These are phyloP conservation scores for Lathamus discolor DNA, from an alignment of 2,113 vertebrate species.

Conservation along the genomic window DNA sequence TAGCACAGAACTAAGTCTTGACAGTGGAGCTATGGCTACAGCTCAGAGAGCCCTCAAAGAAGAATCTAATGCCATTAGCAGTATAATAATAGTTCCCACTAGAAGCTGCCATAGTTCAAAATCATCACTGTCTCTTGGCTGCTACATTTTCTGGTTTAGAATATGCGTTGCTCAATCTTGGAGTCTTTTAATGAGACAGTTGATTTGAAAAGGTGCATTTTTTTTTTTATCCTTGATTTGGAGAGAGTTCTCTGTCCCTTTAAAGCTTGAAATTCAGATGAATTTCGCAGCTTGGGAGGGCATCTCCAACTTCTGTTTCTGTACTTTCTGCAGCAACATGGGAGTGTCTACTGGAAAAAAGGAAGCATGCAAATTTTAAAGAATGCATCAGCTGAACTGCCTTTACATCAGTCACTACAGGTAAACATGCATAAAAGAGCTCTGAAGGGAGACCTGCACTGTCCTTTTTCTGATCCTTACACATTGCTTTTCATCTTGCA, in stretches of 20 bases:
- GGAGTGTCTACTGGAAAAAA: slow-evolving; percentile 90
- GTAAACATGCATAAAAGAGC: slow-evolving; percentile 57
- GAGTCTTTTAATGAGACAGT: not conserved
- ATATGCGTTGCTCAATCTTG: not conserved
- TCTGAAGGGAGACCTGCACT: not conserved
- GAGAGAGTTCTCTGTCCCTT: not conserved
- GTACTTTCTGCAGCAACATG: slow-evolving; percentile 86
- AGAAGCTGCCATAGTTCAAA: not conserved
- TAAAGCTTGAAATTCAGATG: not conserved
- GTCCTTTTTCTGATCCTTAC: not conserved
- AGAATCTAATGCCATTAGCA: not conserved
- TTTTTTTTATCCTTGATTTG: not conserved
- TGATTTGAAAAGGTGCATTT: not conserved
- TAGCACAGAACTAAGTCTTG: not conserved
- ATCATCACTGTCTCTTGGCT: not conserved
- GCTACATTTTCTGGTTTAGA: not conserved
- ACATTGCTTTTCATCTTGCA: not conserved
- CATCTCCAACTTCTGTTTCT: not conserved
- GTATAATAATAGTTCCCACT: not conserved
- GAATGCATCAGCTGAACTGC: slow-evolving; percentile 64
- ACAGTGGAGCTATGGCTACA: not conserved
- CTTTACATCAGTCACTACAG: slow-evolving; percentile 80
- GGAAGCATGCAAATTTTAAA: slow-evolving; percentile 77
- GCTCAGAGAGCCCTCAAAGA: not conserved
- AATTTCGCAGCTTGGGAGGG: not conserved